Conservation (phyloP, 2,113 vertebrate genomes). For the Polyodon spathula region DNA sequence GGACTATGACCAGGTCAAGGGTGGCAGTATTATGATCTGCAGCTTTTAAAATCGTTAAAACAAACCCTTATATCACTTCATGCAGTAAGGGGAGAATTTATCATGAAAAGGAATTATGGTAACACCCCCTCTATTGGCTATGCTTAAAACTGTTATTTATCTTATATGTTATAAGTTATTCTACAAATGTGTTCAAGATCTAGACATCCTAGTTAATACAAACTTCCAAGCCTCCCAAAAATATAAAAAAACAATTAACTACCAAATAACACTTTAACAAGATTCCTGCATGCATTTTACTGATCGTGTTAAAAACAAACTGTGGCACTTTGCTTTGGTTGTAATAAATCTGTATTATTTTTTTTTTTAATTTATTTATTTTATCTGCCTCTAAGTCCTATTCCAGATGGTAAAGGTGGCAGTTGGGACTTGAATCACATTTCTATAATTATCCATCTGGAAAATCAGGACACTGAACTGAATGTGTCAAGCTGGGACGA, state of each 20-base stretch:
- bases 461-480: not conserved
- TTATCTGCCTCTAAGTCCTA: conserved; percentile 13
- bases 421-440: conserved; percentile 19
- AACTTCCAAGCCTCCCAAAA: no score
- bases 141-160: no score
- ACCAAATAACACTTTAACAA: not conserved
- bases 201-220: no score
- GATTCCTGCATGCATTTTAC: not conserved
- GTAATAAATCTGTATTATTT: not conserved
- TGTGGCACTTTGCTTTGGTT: not conserved
- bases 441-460: not conserved
- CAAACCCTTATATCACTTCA: no score
- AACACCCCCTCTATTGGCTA: no score
- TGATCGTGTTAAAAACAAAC: not conserved
- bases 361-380: not conserved
- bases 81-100: no score
- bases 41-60: no score
- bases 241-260: not conserved
- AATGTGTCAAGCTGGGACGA: conserved; percentile 2
- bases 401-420: conserved; percentile 20
- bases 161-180: no score
- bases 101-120: no score
- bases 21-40: no score
- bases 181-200: no score
- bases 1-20: no score